phyloP scores from a whole-genome alignment of 2,888 invertebrate genomes.

The Spialia ferax region DNA sequence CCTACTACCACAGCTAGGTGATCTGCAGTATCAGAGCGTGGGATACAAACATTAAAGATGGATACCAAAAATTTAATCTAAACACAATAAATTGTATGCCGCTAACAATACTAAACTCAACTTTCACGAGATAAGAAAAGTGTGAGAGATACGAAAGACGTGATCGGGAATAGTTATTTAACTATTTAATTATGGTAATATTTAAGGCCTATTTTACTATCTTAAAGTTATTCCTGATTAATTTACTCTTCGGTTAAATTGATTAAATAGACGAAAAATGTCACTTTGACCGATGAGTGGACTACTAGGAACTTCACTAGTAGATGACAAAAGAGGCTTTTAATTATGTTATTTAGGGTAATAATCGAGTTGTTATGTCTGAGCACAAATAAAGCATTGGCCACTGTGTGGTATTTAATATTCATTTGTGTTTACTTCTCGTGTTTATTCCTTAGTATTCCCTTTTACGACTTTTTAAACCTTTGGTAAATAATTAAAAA shows the following conservation, averaged over 20 bases:
- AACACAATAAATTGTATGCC: slow-evolving; percentile 39
- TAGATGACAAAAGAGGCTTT: too few species aligned
- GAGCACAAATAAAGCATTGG: slow-evolving; percentile 73
- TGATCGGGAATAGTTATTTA: slow-evolving; percentile 39
- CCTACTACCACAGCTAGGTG: slow-evolving; percentile 11
- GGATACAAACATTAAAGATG: slow-evolving; percentile 30
- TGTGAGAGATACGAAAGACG: slow-evolving; percentile 38
- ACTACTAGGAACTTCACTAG: too few species aligned
- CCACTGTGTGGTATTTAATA: slow-evolving; percentile 68
- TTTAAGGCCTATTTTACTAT: too few species aligned
- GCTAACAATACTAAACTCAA: slow-evolving; percentile 39
- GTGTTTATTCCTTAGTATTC: slow-evolving; percentile 41
- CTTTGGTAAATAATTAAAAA: too few species aligned
- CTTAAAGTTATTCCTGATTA: too few species aligned
- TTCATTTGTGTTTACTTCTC: slow-evolving; percentile 49
- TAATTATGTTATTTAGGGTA: slow-evolving; percentile 42
- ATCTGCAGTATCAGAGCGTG: slow-evolving; percentile 2
- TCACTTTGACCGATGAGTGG: too few species aligned
- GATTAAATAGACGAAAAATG: too few species aligned
- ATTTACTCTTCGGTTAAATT: too few species aligned
- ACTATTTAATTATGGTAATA: slow-evolving; percentile 35
- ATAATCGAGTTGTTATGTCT: slow-evolving; percentile 48
- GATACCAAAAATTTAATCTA: background rate
- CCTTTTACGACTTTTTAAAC: background rate
- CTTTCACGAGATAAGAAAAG: slow-evolving; percentile 7